Conservation (phyloP, 2,888 invertebrate species). For the Lymantria dispar region DNA sequence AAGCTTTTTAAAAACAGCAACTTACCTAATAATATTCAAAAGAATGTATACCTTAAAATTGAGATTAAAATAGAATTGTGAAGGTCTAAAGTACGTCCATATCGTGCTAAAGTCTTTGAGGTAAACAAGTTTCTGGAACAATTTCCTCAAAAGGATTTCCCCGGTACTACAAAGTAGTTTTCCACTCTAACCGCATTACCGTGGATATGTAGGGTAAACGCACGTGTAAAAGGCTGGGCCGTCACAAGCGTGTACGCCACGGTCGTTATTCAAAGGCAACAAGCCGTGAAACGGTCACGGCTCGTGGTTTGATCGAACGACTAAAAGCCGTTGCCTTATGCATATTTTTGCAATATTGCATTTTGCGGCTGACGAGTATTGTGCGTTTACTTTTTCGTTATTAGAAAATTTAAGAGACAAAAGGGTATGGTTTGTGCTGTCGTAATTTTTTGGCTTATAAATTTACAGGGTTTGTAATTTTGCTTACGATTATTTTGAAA, state of each 20-base stretch:
- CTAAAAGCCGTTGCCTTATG: constrained; percentile 13
- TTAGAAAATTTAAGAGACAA: neutral
- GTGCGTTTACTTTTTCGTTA: neutral
- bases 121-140: neutral
- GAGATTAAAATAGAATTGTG: no score
- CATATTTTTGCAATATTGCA: constrained; percentile 11
- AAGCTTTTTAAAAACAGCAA: no score
- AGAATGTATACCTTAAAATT: no score
- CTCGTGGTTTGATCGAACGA: constrained; percentile 31
- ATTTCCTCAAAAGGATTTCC: neutral
- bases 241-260: constrained; percentile 14
- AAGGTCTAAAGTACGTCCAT: neutral
- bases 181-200: constrained; percentile 9
- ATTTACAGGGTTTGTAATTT: no score
- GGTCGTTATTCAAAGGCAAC: constrained; percentile 38
- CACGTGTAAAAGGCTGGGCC: constrained; percentile 11
- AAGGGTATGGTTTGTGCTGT: neutral
- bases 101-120: neutral
- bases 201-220: constrained; percentile 12
- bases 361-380: neutral
- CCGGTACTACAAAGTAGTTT: constrained; percentile 6
- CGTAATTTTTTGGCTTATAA: no score
- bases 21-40: no score
- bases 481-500: no score
- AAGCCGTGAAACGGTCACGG: constrained; percentile 33